Evolutionary conservation across 2,113 vertebrate species (phyloP), one percentile per base, ranked within the genome.

Genomic region (Psilopogon haemacephalus): DNA sequence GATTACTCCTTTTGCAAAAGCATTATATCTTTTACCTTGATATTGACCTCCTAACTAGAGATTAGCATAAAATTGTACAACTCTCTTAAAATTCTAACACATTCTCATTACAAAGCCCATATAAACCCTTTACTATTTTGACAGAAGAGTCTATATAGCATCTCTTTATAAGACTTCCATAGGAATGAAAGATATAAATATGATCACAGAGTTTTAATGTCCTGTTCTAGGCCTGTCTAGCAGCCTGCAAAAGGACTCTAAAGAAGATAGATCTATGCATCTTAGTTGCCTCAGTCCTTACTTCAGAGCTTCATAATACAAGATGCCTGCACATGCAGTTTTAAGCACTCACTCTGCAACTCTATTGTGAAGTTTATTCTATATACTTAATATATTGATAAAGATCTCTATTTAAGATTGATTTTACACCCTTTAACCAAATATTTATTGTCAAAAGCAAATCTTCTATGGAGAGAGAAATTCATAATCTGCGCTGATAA

Each of bases 1-100:
- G 78, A 92, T 80, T 71, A 32, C 42, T 89, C 46, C 37, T 79
- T 88, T 86, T 90, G 65, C 48, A 86, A 77, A 94, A 95, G 42
- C 46, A 63, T 91, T 85, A 79, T 60, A 88, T 42, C 33, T 93
- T 89, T 91, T 94, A 73, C 62, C 27, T 74, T 89, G 89, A 92
- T 93, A 93, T 59, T 71, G 86, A 92, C 95, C 94, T 96, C 23
- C 68, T 88, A 90, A 81, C 26, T 0, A 11, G 83, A 81, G 94
- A 92, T 96, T 95, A 95, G 56, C 89, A 87, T 90, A 92, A 69
- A 86, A 65, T 72, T 86, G 80, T 90, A 88, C 69, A 88, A 64
- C 72, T 30, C 35, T 89, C 78, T 86, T 79, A 92, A 90, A 92
- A 46, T 87, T 92, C 93, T 89, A 92, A 87, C 81, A 56, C 63